Evolutionary conservation across 2,113 vertebrate species (phyloP).

Genomic region (Aspiorhynchus laticeps): DNA sequence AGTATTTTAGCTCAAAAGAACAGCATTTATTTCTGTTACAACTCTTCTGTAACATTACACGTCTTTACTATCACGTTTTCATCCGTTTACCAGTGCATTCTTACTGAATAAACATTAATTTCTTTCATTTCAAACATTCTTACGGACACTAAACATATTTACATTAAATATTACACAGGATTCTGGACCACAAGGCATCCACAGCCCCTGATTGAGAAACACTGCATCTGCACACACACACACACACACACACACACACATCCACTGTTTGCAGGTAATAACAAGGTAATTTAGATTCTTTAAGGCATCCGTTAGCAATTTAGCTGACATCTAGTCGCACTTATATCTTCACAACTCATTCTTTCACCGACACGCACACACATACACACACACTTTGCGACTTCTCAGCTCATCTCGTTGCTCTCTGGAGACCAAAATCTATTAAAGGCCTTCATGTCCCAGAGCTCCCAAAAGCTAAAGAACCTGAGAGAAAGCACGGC

Average conservation of each 20-base stretch:
- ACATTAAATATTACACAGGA: not conserved
- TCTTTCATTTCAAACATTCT: no score
- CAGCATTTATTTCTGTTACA: no score
- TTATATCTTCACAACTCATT: slow-evolving; percentile 17
- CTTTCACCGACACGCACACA: not conserved
- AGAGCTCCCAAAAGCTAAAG: not conserved
- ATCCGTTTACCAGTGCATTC: no score
- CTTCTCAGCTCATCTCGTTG: not conserved
- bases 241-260: not conserved
- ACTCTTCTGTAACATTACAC: no score
- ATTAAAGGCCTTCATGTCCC: slow-evolving; percentile 6
- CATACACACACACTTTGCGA: not conserved
- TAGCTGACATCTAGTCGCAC: not conserved
- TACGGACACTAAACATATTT: no score
- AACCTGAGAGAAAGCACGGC: not conserved
- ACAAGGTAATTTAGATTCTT: not conserved
- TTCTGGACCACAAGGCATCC: not conserved
- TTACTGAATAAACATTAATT: no score
- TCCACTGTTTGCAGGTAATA: not conserved
- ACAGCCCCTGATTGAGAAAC: not conserved
- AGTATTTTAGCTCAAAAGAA: no score
- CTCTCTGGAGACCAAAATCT: slow-evolving; percentile 24
- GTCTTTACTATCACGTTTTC: no score
- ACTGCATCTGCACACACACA: not conserved
- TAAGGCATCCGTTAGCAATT: slow-evolving; percentile 8